These are phyloP conservation scores for Tautogolabrus adspersus DNA, from an alignment of 2,113 vertebrate species.

Conservation along the genomic window DNA sequence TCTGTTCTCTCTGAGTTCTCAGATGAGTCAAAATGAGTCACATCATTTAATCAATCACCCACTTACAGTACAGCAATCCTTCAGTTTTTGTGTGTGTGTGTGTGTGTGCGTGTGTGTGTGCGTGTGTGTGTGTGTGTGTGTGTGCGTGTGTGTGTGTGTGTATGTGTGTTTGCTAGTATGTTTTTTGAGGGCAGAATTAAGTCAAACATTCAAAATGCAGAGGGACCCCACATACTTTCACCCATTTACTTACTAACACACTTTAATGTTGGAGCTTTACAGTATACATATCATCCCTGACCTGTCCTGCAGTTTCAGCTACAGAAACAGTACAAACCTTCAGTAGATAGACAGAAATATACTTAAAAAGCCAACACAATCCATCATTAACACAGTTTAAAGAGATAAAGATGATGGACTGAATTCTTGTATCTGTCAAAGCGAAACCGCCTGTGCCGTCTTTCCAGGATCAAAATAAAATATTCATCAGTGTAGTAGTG, in stretches of 20 bases:
- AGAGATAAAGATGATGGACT: neutral
- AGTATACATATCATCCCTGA: neutral
- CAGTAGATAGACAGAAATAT: neutral
- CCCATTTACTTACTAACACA: conserved; percentile 29
- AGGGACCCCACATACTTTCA: conserved; percentile 48
- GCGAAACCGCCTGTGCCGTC: neutral
- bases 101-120: conserved; percentile 9
- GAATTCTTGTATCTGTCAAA: neutral
- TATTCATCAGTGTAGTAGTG: neutral
- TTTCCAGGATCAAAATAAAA: conserved; percentile 1
- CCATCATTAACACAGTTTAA: neutral
- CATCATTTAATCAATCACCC: conserved; percentile 74
- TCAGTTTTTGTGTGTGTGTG: conserved; percentile 8
- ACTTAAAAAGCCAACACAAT: neutral
- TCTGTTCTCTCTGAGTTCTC: conserved; percentile 45
- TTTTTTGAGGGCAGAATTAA: neutral
- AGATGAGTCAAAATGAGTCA: conserved; percentile 76
- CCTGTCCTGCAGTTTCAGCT: neutral
- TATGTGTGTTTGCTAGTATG: neutral
- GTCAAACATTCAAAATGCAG: conserved; percentile 40
- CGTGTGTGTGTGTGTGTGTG: conserved; percentile 8
- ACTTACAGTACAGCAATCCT: conserved; percentile 59
- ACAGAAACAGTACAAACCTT: neutral
- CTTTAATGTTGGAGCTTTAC: neutral
- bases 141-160: too few species aligned